Evolutionary conservation across 2,113 vertebrate genomes (phyloP).

Genomic region (Cathartes aura): DNA sequence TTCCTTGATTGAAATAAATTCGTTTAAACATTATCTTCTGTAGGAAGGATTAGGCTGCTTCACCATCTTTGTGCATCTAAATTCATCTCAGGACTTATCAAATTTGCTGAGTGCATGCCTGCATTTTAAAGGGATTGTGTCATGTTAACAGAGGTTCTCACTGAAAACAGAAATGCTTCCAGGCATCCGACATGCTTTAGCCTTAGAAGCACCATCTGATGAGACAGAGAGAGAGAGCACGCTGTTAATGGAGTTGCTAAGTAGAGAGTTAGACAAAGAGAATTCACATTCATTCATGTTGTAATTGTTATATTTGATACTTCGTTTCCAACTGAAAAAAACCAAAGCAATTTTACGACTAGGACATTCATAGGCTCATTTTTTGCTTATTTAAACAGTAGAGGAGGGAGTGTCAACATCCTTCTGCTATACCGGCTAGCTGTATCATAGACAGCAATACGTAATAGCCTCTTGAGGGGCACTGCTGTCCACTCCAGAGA

Average conservation of each 20-base stretch:
- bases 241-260: neutral
- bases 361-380: neutral
- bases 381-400: neutral
- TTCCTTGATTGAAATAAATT: constrained; percentile 40
- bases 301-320: neutral
- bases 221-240: too few species aligned
- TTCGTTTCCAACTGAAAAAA: neutral
- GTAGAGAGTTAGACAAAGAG: neutral
- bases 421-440: neutral
- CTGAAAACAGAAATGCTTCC: neutral
- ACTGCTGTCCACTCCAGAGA: neutral
- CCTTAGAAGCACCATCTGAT: neutral
- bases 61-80: constrained; percentile 41
- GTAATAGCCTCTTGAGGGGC: neutral
- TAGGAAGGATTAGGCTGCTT: constrained; percentile 44
- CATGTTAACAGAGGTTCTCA: neutral
- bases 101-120: constrained; percentile 29
- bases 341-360: neutral
- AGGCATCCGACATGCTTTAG: neutral
- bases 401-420: neutral
- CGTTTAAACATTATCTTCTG: constrained; percentile 50
- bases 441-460: neutral
- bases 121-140: constrained; percentile 24
- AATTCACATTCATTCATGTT: neutral
- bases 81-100: constrained; percentile 52